Evolutionary conservation across 2,797 vertebrate genomes (phyloP), one percentile per base, ranked within the genome.

Genomic region (Arnoldichthys spilopterus): DNA sequence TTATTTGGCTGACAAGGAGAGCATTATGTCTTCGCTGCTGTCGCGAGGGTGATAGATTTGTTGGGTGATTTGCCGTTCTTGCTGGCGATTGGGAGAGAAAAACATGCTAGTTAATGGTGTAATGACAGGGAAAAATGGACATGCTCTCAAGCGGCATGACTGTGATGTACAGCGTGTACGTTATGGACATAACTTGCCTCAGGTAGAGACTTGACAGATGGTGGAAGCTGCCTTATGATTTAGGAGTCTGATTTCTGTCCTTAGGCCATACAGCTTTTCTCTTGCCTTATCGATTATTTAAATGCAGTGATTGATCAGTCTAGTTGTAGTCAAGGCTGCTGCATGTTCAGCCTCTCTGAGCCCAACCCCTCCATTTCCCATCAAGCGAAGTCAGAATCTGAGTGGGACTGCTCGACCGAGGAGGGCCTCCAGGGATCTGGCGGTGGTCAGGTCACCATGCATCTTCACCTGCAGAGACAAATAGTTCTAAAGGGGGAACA

Each of bases 211-310:
- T 73, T 34, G 64, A 67, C 54, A 54, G 67, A 58, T 64, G 49
- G 66, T 53, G 54, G 28, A 32, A 71, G 76, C 71, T 28, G 20
- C 49, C 51, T 3, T 15, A 18, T 68, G 79, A 77, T 80, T 80
- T 34, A 81, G 74, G 78, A 67, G 40, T 37, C 70, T 53, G 56
- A 37, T 34, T 40, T 62, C 83, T 28, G 40, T 68, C 58, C 49
- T 47, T 12, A 64, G 32, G 71, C 47, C 37, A 45, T n/a, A 51
- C 24, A 77, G 56, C 64, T 51, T 37, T 59, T 59, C 58, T 81
- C 75, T 69, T 61, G 49, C 78, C 37, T 72, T 37, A 83, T 82
- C 71, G 69, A 81, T 82, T 81, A 81, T 82, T 82, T 81, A 83
- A 85, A 84, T 73, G 69, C 40, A 72, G 77, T 64, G 30, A 72